Evolutionary conservation across 2,797 vertebrate genomes (phyloP).

Genomic region (Anguilla marmorata): DNA sequence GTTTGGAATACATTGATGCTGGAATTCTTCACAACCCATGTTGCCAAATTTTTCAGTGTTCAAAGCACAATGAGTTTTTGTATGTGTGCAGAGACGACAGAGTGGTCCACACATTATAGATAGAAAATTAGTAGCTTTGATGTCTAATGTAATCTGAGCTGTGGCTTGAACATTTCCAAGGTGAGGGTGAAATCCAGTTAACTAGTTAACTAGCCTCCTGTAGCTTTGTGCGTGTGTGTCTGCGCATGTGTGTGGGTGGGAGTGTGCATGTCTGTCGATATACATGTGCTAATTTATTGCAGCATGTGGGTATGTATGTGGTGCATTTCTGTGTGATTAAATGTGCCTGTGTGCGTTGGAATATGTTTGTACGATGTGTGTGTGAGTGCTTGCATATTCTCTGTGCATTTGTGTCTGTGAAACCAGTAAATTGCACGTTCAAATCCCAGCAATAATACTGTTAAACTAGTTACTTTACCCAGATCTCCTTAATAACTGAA

Average conservation of each 20-base stretch:
- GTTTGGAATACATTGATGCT: not conserved
- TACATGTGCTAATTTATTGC: slow-evolving; percentile 58
- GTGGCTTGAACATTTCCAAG: no score
- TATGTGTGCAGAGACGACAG: no score
- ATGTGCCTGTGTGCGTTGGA: not conserved
- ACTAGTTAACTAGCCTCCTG: no score
- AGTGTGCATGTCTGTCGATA: slow-evolving; percentile 57
- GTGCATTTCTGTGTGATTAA: not conserved
- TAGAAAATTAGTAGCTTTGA: no score
- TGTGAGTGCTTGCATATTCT: not conserved
- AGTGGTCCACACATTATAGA: no score
- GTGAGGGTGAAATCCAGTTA: not conserved
- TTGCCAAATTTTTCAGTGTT: not conserved
- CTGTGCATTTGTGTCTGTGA: not conserved
- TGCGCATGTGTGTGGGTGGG: slow-evolving; percentile 23
- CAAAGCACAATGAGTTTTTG: no score
- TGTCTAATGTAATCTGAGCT: no score
- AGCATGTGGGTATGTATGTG: slow-evolving; percentile 35
- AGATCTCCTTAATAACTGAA: not conserved
- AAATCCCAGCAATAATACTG: not conserved
- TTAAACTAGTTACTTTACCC: not conserved
- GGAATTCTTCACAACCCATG: not conserved
- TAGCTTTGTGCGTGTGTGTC: slow-evolving; percentile 34
- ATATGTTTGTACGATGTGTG: not conserved
- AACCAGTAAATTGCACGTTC: not conserved